phyloP scores from a whole-genome alignment of 1,140 invertebrate species.

The Drosophila erecta region DNA sequence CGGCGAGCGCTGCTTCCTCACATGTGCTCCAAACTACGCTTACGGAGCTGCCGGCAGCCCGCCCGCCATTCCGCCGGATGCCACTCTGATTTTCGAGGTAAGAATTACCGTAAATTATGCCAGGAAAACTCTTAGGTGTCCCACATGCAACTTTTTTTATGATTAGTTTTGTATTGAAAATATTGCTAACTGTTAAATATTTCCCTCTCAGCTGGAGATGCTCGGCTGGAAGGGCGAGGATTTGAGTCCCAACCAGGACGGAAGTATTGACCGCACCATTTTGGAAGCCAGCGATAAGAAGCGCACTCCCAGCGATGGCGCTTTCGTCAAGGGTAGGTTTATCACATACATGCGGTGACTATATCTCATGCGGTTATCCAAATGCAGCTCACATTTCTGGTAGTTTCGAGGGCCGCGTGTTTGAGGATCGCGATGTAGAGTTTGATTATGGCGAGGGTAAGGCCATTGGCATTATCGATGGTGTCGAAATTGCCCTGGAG shows the following conservation, averaged over 20 bases:
- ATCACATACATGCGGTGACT: slow-evolving; percentile 30
- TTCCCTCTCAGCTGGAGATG: slow-evolving; percentile 89
- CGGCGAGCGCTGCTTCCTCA: slow-evolving; percentile 94
- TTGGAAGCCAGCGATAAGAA: slow-evolving; percentile 85
- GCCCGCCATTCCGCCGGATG: slow-evolving; percentile 95
- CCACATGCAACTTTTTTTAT: neutral
- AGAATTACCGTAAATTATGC: slow-evolving; percentile 10
- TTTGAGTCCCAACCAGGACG: slow-evolving; percentile 92
- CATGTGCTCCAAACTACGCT: slow-evolving; percentile 95
- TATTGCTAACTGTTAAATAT: neutral
- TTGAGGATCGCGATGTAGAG: slow-evolving; percentile 92
- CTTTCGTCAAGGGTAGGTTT: slow-evolving; percentile 89
- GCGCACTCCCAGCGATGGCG: slow-evolving; percentile 93
- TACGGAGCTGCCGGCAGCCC: slow-evolving; percentile 94
- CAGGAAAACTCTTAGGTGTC: no score
- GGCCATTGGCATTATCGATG: slow-evolving; percentile 90
- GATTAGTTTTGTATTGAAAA: neutral
- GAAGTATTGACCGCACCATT: slow-evolving; percentile 91
- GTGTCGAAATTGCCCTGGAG: slow-evolving; percentile 93
- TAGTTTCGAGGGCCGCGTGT: slow-evolving; percentile 87
- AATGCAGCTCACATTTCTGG: slow-evolving; percentile 92
- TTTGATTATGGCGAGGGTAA: slow-evolving; percentile 95
- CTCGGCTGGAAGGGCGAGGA: slow-evolving; percentile 95
- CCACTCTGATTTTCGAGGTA: slow-evolving; percentile 97
- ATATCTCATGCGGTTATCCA: slow-evolving; percentile 38